A percentile compares a stretch with the other conserved stretches of the same genome.
Conservation (phyloP, 2,888 invertebrate genomes). For the Hyles lineata region DNA sequence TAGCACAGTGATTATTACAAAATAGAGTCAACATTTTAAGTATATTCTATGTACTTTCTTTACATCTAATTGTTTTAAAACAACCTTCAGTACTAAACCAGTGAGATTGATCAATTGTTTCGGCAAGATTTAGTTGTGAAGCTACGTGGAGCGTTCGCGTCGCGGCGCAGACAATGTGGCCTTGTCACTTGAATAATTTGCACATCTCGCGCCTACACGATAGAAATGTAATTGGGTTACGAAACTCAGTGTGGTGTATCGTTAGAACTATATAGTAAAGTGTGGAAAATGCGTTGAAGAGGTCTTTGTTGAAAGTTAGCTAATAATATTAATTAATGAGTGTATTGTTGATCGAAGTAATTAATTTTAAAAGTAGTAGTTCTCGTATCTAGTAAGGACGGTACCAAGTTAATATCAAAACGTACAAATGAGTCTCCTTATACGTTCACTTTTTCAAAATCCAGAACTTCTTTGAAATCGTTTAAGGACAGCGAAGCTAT, state of each 20-base stretch:
- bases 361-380: no score
- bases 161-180: slow-evolving; percentile 19
- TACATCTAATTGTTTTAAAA: not conserved
- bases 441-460: no score
- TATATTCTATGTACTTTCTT: not conserved
- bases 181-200: slow-evolving; percentile 30
- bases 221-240: slow-evolving; percentile 19
- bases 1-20: no score
- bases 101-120: not conserved
- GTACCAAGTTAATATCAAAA: no score
- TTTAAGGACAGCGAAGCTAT: no score
- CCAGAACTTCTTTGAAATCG: no score
- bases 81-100: not conserved
- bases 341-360: no score
- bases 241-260: not conserved
- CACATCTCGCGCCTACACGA: slow-evolving; percentile 4
- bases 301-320: no score
- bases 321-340: no score
- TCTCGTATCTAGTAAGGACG: no score
- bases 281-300: not conserved
- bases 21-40: no score
- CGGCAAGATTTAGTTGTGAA: not conserved
- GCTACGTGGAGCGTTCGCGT: not conserved
- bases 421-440: no score
- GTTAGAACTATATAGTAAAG: not conserved